phyloP scores from a whole-genome alignment of 2,113 vertebrate genomes.

The Ammospiza nelsoni region DNA sequence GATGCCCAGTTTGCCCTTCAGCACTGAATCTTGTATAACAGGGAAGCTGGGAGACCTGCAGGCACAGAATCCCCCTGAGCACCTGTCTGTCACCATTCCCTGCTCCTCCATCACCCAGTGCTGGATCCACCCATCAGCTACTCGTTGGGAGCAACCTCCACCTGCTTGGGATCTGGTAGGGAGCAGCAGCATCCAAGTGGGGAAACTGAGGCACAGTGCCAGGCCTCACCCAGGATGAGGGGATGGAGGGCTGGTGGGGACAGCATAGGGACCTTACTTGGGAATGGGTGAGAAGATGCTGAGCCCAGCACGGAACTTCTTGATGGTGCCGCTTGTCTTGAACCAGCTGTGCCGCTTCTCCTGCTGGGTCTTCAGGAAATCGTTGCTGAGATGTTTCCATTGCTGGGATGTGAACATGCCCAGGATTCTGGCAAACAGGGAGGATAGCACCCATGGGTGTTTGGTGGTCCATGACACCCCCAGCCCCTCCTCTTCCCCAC shows the following conservation, averaged over 20 bases:
- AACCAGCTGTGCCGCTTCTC: slow-evolving; percentile 99
- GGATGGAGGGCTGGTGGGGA: neutral
- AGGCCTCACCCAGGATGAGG: neutral
- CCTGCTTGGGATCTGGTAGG: neutral
- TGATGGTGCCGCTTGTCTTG: slow-evolving; percentile 96
- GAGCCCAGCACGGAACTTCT: slow-evolving; percentile 96
- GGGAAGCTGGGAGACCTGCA: slow-evolving; percentile 95
- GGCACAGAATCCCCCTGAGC: neutral
- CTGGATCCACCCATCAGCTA: rapidly evolving
- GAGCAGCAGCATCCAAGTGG: neutral
- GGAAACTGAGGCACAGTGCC: neutral
- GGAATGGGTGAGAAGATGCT: slow-evolving; percentile 99
- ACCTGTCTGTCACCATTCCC: neutral
- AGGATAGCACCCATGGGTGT: neutral
- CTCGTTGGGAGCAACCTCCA: neutral
- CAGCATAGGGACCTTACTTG: slow-evolving; percentile 76
- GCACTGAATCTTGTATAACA: slow-evolving; percentile 92
- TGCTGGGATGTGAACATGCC: slow-evolving; percentile 97
- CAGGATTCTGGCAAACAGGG: slow-evolving; percentile 83
- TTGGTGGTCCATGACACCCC: neutral
- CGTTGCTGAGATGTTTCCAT: slow-evolving; percentile 99
- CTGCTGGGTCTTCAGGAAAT: slow-evolving; percentile 97
- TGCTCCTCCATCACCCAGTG: rapidly evolving
- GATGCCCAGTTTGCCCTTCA: slow-evolving; percentile 93
- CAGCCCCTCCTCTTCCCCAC: neutral